phyloP scores from a whole-genome alignment of 2,113 vertebrate genomes.

The Castor canadensis region DNA sequence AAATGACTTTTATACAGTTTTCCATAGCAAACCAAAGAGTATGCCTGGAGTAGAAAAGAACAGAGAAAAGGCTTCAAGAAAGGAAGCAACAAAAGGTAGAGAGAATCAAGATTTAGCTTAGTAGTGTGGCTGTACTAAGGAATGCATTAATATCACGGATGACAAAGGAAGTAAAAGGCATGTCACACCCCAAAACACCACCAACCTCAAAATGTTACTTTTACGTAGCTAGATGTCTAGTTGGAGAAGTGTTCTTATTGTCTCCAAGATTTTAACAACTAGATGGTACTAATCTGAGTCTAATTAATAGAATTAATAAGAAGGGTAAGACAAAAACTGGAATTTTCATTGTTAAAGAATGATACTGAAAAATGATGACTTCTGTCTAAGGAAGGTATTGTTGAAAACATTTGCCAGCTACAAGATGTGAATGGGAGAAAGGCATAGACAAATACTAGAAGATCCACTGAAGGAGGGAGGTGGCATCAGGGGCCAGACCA shows the following conservation, averaged over 20 bases:
- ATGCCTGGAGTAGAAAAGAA: background rate
- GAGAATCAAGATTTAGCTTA: background rate
- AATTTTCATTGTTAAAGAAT: background rate
- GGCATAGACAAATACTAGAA: background rate
- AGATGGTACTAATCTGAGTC: background rate
- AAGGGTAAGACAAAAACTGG: background rate
- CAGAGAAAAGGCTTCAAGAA: background rate
- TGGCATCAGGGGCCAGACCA: background rate
- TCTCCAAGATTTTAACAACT: background rate
- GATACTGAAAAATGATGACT: background rate
- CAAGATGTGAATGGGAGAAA: background rate
- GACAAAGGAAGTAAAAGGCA: background rate
- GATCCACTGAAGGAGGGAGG: background rate
- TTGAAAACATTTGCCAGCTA: background rate
- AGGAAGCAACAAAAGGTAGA: background rate
- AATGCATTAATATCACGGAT: background rate
- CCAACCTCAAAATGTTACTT: background rate
- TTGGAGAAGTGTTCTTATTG: background rate
- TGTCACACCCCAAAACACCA: background rate
- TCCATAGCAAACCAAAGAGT: background rate
- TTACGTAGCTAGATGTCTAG: background rate
- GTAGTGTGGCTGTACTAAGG: background rate
- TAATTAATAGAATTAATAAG: background rate
- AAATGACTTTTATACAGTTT: slow-evolving; percentile 27
- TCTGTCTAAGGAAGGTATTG: background rate